Conservation (phyloP, 2,797 vertebrate genomes). For the Etheostoma perlongum region DNA sequence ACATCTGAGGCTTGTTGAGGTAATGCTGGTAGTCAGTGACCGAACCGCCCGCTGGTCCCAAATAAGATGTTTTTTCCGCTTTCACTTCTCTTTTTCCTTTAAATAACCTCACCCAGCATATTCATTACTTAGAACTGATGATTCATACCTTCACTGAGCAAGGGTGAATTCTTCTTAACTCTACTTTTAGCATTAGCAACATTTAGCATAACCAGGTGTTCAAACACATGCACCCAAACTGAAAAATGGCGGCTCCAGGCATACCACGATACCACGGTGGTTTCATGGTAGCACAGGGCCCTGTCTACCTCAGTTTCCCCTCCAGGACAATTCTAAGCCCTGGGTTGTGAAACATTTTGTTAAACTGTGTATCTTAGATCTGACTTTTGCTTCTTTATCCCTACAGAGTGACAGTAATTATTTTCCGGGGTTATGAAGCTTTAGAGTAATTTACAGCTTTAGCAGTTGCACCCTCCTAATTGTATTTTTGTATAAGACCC, state of each 20-base stretch:
- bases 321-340: conserved; percentile 44
- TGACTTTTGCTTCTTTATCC: conserved; percentile 38
- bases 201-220: conserved; percentile 18
- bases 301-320: conserved; percentile 59
- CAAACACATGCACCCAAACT: conserved; percentile 4
- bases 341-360: conserved; percentile 40
- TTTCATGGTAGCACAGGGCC: conserved; percentile 44
- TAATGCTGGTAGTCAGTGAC: conserved; percentile 66
- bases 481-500: conserved; percentile 36
- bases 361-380: conserved; percentile 48
- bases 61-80: conserved; percentile 45
- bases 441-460: conserved; percentile 40
- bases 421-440: conserved; percentile 53
- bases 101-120: conserved; percentile 31
- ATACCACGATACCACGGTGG: conserved; percentile 20
- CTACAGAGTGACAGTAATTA: conserved; percentile 49
- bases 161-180: background rate
- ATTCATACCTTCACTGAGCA: background rate
- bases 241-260: conserved; percentile 5
- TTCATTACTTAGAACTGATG: conserved; percentile 14
- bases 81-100: conserved; percentile 47
- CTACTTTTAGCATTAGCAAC: background rate
- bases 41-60: conserved; percentile 20
- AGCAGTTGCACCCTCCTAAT: conserved; percentile 25
- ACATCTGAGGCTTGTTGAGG: conserved; percentile 63